phyloP scores from a whole-genome alignment of 1,140 invertebrate genomes.

The Teleopsis dalmanni region DNA sequence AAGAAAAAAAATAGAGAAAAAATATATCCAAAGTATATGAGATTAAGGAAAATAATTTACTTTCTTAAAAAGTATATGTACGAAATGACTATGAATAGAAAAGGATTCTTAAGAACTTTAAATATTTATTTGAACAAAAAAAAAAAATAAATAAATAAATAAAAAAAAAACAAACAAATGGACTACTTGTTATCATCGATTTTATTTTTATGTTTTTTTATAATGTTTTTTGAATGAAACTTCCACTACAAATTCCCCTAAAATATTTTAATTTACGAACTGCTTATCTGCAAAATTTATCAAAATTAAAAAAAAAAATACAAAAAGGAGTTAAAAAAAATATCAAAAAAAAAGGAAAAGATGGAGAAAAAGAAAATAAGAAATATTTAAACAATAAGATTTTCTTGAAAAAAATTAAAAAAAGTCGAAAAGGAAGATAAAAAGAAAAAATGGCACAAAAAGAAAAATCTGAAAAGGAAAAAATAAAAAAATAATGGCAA shows the following conservation, averaged over 20 bases:
- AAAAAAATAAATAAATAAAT: slow-evolving; percentile 18
- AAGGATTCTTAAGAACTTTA: not conserved
- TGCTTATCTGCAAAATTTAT: slow-evolving; percentile 3
- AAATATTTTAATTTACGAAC: slow-evolving; percentile 35
- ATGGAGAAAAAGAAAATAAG: slow-evolving; percentile 8
- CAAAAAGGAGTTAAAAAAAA: too few relatives aligned
- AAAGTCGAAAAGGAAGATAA: slow-evolving; percentile 17
- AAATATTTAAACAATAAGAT: slow-evolving; percentile 11
- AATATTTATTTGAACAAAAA: slow-evolving; percentile 19
- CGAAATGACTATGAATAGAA: slow-evolving; percentile 1
- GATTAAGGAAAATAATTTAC: slow-evolving; percentile 18
- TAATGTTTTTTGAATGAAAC: slow-evolving; percentile 39
- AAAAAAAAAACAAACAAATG: slow-evolving; percentile 23
- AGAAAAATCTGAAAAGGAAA: not conserved
- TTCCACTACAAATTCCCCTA: slow-evolving; percentile 36
- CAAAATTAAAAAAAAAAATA: not conserved
- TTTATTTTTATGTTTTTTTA: slow-evolving; percentile 23
- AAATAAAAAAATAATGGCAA: too few relatives aligned
- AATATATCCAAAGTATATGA: slow-evolving; percentile 20
- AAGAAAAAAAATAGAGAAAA: slow-evolving; percentile 16
- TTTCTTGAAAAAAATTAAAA: slow-evolving; percentile 13
- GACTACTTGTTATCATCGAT: slow-evolving; percentile 20
- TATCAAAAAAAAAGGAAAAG: not conserved
- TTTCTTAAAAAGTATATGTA: slow-evolving; percentile 15
- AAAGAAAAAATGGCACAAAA: slow-evolving; percentile 17